Evolutionary conservation across 2,888 invertebrate species (phyloP), one percentile per base, ranked within the genome.

Genomic region (Acronicta aceris): DNA sequence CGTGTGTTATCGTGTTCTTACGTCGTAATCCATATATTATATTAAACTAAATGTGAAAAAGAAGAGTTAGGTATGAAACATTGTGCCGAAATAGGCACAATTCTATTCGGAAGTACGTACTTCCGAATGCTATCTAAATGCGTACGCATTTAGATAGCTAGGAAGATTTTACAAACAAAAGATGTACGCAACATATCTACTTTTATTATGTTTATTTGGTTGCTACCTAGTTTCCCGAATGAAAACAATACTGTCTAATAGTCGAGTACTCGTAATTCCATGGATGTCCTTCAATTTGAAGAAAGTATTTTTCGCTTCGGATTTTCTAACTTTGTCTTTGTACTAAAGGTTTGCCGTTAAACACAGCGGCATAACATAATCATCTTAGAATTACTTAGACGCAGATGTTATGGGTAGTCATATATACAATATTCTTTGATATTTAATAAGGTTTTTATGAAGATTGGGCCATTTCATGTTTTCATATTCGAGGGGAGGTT

Each of bases 391-490:
- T 38, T 36, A 36, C 9, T 30, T 6, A 17, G 13, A 16, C 13
- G 8, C 15, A 27, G n/a, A 38, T 36, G 43, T 71, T 41, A n/a
- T n/a, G n/a, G n/a, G n/a, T n/a, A n/a, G n/a, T 21, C 2, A 21
- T 21, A 21, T 21, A 21, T 3, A 21, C 21, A 2, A 21, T 21
- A 2, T 21, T 27, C 7, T 27, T 27, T 49, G 67, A 67, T 68
- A 67, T 73, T 72, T 59, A 68, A 59, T 73, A 51, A 59, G 50
- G 43, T 43, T 67, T 73, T 73, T 67, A 68, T 73, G 68, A 67
- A 68, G 73, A 73, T 68, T 68, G 47, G 53, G 51, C 50, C 49
- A 50, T 51, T 48, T 49, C 15, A 36, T 57, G 65, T 65, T 65
- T 59, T 73, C 68, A 41, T 50, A 68, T 43, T 41, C 54, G 43